Evolutionary conservation across 2,113 vertebrate species (phyloP).

Genomic region (Clarias magur): DNA sequence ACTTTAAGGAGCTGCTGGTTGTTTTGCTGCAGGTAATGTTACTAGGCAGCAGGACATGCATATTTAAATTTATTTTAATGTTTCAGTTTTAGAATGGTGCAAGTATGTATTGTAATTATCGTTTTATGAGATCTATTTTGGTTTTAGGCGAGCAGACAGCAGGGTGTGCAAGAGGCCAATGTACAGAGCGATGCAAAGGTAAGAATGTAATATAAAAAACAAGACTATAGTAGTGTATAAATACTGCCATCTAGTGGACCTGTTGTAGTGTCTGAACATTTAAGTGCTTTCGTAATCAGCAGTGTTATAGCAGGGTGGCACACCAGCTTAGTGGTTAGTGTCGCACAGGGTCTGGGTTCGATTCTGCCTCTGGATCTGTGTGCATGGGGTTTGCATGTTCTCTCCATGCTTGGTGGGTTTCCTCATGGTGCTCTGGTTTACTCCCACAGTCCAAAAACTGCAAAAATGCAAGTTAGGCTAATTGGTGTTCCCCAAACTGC

Average conservation of each 20-base stretch:
- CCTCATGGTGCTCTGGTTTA: too few species aligned
- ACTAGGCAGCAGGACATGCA: not conserved
- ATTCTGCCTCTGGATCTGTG: too few species aligned
- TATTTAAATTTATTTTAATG: not conserved
- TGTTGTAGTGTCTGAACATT: not conserved
- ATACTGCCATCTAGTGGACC: not conserved
- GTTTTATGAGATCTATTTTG: not conserved
- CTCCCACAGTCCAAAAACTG: too few species aligned
- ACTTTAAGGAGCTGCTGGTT: constrained; percentile 89
- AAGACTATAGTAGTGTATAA: not conserved
- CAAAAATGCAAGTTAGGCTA: too few species aligned
- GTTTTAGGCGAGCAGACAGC: constrained; percentile 83
- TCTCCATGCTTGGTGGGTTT: too few species aligned
- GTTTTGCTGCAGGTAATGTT: constrained; percentile 87
- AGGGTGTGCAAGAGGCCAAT: constrained; percentile 72
- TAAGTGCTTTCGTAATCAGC: not conserved
- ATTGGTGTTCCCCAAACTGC: too few species aligned
- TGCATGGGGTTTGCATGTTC: too few species aligned
- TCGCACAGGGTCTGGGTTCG: too few species aligned
- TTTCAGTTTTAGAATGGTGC: not conserved
- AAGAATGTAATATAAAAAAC: constrained; percentile 30
- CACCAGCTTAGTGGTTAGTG: too few species aligned
- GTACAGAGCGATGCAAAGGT: constrained; percentile 92
- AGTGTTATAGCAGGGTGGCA: not conserved
- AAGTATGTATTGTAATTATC: not conserved